These are phyloP conservation scores for Dasysyrphus tricinctus DNA, from an alignment of 2,888 invertebrate species.

Conservation along the genomic window DNA sequence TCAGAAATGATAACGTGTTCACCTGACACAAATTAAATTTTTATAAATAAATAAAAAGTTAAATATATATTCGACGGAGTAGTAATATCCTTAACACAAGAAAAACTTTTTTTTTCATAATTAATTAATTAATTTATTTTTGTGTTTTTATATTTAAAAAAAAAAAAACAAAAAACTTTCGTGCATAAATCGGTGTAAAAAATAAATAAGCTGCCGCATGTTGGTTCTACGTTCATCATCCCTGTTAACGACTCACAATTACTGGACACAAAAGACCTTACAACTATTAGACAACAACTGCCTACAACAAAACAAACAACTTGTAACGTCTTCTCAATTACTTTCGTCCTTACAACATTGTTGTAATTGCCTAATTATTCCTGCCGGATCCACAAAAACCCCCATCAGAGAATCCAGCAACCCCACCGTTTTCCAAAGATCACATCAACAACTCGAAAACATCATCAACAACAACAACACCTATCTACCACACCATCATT, in stretches of 20 bases:
- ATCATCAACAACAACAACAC: conserved; percentile 13
- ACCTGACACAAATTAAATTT: conserved; percentile 80
- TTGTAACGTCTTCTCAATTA: neutral
- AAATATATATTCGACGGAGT: conserved; percentile 23
- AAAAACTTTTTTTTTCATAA: neutral
- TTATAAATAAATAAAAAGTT: conserved; percentile 9
- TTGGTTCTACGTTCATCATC: conserved; percentile 79
- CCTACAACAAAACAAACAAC: conserved; percentile 59
- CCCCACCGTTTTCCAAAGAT: conserved; percentile 14
- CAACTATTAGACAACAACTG: conserved; percentile 60
- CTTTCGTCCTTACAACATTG: neutral
- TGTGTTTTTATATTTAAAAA: conserved; percentile 6
- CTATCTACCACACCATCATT: conserved; percentile 45
- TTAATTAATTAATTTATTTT: conserved; percentile 39
- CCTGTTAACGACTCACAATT: conserved; percentile 77
- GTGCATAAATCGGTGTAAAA: conserved; percentile 34
- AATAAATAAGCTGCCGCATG: conserved; percentile 81
- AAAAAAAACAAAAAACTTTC: conserved; percentile 5
- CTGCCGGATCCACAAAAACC: neutral
- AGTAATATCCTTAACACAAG: conserved; percentile 23
- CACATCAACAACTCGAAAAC: conserved; percentile 8
- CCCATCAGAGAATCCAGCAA: neutral
- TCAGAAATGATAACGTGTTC: conserved; percentile 78
- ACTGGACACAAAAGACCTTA: conserved; percentile 77
- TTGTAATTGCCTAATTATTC: neutral